Evolutionary conservation across 1,140 invertebrate species (phyloP), one percentile per base, ranked within the genome.

Genomic region (Euura lappo): DNA sequence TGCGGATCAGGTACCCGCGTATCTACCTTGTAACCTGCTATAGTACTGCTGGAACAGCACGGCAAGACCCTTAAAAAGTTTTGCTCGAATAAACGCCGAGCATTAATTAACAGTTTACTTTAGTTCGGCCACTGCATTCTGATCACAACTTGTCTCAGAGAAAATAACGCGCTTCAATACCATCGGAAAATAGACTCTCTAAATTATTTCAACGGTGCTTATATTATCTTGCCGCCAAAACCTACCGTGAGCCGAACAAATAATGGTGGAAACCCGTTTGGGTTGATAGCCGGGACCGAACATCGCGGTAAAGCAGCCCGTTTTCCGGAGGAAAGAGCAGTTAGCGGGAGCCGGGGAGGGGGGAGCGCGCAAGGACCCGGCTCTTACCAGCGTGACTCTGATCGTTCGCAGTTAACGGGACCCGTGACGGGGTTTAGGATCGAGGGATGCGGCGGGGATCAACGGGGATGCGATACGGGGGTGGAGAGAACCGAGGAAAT

Each of bases 351-450:
- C 1, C 45, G 44, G 72, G 70, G 69, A 45, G 67, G 45, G 60
- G 73, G 72, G 65, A 72, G 69, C 78, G 78, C 75, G 76, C 82
- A 79, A 83, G 82, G 80, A 81, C 74, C 74, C 75, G 69, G 42
- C 51, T 75, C 67, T 70, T 71, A 75, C 74, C 71, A 28, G 45
- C 11, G 64, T 44, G 45, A 68, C 76, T 81, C 81, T 78, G 78
- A 85, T 84, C 80, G 77, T 83, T 77, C 76, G 77, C 81, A 80
- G 79, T 85, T 85, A 85, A 85, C 82, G 73, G 75, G 74, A 11
- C 72, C 71, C 74, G 68, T 47, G 42, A 42, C 46, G 69, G 42
- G 10, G 44, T 42, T 2, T 0, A 45, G 42, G 44, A 44, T 7
- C 2, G 66, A 28, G 43, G 46, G 51, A 11, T 60, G 51, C 28